Conservation (phyloP, 2,797 vertebrate genomes). For the Cygnus olor region DNA sequence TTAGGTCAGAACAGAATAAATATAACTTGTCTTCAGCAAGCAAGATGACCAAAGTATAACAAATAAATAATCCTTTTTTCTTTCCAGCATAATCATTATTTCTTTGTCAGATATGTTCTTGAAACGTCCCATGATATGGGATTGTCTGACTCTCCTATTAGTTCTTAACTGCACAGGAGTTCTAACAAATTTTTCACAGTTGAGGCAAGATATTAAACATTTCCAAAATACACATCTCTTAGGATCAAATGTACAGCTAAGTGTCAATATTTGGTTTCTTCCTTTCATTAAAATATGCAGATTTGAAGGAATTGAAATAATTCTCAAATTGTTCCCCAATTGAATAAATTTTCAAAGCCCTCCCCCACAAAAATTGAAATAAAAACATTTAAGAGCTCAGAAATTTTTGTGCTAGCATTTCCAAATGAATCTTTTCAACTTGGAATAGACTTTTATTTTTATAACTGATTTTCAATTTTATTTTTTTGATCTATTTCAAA, state of each 20-base stretch:
- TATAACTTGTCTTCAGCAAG: slow-evolving; percentile 9
- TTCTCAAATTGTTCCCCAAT: neutral
- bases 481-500: neutral
- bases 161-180: neutral
- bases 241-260: neutral
- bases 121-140: neutral
- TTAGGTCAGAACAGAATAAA: neutral
- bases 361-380: neutral
- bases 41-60: neutral
- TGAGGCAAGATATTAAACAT: neutral
- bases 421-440: neutral
- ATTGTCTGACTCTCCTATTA: neutral
- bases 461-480: neutral
- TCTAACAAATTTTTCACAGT: neutral
- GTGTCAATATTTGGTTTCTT: neutral
- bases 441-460: neutral
- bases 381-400: neutral
- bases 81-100: neutral
- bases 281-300: neutral
- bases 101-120: neutral
- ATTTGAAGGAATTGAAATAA: neutral
- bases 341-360: neutral
- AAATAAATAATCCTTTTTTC: neutral
- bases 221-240: neutral
- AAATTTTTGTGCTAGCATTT: neutral